These are phyloP conservation scores for Dilophus febrilis DNA, from an alignment of 2,888 invertebrate species.

Conservation along the genomic window DNA sequence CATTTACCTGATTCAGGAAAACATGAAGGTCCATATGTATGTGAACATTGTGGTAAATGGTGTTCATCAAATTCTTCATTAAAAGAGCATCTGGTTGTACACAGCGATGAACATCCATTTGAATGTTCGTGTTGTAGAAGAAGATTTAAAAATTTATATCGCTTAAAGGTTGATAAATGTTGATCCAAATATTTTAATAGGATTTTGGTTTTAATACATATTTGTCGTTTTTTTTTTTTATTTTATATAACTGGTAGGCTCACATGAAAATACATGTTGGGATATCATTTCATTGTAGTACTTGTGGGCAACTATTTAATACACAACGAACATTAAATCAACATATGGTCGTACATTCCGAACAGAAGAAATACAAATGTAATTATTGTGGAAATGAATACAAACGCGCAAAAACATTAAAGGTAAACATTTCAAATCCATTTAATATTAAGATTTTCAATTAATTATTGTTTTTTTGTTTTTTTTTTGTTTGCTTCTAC, in stretches of 20 bases:
- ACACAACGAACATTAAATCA: constrained; percentile 31
- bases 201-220: no score
- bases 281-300: constrained; percentile 27
- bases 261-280: constrained; percentile 28
- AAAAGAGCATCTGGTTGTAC: constrained; percentile 32
- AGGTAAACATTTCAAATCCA: no score
- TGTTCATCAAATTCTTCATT: constrained; percentile 32
- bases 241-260: no score
- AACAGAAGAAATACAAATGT: constrained; percentile 25
- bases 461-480: neutral
- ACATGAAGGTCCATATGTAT: constrained; percentile 29
- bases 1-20: constrained; percentile 17
- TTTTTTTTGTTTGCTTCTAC: neutral
- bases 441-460: no score
- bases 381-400: constrained; percentile 25
- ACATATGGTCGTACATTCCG: constrained; percentile 29
- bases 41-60: constrained; percentile 32
- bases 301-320: constrained; percentile 28
- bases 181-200: no score
- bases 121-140: constrained; percentile 27
- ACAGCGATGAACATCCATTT: constrained; percentile 31
- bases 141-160: constrained; percentile 23
- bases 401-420: constrained; percentile 24
- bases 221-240: no score
- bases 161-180: constrained; percentile 21